phyloP scores from a whole-genome alignment of 2,797 vertebrate species.

The Pempheris klunzingeri region DNA sequence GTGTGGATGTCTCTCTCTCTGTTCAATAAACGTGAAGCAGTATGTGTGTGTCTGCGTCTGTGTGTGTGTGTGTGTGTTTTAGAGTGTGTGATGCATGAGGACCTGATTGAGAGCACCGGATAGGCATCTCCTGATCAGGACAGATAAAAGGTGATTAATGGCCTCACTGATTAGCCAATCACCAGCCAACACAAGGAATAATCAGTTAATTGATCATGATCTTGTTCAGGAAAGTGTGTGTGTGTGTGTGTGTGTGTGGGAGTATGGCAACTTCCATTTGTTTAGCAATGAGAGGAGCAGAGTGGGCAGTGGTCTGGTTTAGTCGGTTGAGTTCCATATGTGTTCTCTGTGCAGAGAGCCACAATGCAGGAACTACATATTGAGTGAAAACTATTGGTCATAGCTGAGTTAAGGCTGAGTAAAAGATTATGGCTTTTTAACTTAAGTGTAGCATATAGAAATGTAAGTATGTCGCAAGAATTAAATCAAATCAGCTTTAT shows the following conservation, averaged over 20 bases:
- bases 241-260: constrained; percentile 29
- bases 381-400: no score
- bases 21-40: background rate
- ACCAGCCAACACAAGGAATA: constrained; percentile 70
- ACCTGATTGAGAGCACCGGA: constrained; percentile 74
- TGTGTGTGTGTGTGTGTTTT: constrained; percentile 3
- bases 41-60: constrained; percentile 10
- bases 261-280: constrained; percentile 2
- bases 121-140: constrained; percentile 76
- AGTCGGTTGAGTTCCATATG: background rate
- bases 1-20: background rate
- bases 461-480: background rate
- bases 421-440: background rate
- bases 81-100: constrained; percentile 27
- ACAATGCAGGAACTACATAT: background rate
- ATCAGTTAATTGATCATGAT: constrained; percentile 85
- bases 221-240: constrained; percentile 26
- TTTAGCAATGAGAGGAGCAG: constrained; percentile 15
- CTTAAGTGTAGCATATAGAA: background rate
- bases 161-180: constrained; percentile 81
- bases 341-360: background rate
- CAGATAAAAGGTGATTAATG: constrained; percentile 84
- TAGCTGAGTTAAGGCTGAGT: no score
- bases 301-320: background rate
- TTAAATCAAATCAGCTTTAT: no score